Evolutionary conservation across 2,113 vertebrate species (phyloP), one percentile per base, ranked within the genome.

Genomic region (Donacobius atricapilla): DNA sequence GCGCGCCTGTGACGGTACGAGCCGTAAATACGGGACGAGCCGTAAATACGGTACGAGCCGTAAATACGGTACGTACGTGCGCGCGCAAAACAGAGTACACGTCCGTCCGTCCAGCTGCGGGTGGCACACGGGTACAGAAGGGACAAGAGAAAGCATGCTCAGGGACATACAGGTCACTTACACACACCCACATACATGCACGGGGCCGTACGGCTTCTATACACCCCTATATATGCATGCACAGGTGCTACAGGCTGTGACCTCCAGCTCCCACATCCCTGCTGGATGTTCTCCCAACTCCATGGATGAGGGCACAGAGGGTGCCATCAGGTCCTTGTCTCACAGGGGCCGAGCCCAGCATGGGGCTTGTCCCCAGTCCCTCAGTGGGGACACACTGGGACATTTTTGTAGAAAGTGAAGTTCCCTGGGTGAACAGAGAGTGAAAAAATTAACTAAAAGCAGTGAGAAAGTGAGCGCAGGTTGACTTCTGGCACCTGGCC

Each of bases 61-160:
- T 7, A 16, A 2, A 0, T 27, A n/a, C 53, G 33, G 54, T 10
- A 47, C 3, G 0, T 1, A 14, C 5, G 8, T 18, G 66, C 53
- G 68, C 83, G 15, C 3, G 0, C 3, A 4, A 54, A 69, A 33
- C 18, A 2, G 5, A 2, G 33, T 9, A 3, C 27, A 0, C 0
- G 1, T 9, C 23, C n/a, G 13, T 13, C 40, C 6, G 35, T 7
- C 3, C 54, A 0, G 28, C 21, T 12, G 4, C 0, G 45, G 40
- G 21, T 10, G 57, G 31, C 64, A 18, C 45, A 10, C 12, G 28
- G 47, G 28, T 18, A 50, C 35, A 7, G 51, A 25, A 23, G 57
- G 15, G 35, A 33, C 18, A n/a, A n/a, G n/a, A n/a, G 5, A 19
- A 39, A 1, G 16, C 11, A 1, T 3, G 37, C 7, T 35, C 60